These are phyloP conservation scores for Coptotermes formosanus DNA, from an alignment of 1,140 invertebrate species.

Conservation along the genomic window DNA sequence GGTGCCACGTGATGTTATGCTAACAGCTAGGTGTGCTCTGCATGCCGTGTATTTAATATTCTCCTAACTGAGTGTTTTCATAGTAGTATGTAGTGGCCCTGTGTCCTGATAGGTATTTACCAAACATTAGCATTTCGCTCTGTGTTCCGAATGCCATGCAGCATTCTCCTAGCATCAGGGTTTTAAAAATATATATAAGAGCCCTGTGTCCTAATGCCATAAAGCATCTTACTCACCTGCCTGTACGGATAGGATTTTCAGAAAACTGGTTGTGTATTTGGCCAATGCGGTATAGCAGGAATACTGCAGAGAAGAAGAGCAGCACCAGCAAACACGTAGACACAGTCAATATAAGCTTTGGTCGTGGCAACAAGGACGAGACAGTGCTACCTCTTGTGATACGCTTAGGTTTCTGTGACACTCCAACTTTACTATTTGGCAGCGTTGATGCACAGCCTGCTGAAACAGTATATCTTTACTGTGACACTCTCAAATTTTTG, in stretches of 20 bases:
- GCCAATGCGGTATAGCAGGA: slow-evolving; percentile 50
- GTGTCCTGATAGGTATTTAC: too few species aligned
- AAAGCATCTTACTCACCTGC: slow-evolving; percentile 1
- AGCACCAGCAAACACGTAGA: slow-evolving; percentile 49
- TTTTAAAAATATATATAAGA: too few species aligned
- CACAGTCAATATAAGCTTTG: slow-evolving; percentile 45
- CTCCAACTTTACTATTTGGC: neutral
- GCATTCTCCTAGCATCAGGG: too few species aligned
- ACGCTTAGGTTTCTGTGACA: neutral
- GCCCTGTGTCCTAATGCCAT: too few species aligned
- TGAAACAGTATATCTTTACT: neutral
- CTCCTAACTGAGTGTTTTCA: too few species aligned
- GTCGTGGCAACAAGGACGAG: slow-evolving; percentile 29
- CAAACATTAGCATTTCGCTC: too few species aligned
- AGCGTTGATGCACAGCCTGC: slow-evolving; percentile 30
- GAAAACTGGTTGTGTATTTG: slow-evolving; percentile 48
- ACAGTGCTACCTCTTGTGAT: neutral
- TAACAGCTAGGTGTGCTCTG: too few species aligned
- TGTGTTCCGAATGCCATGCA: too few species aligned
- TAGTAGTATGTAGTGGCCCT: too few species aligned
- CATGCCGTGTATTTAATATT: too few species aligned
- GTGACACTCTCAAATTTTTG: too few species aligned
- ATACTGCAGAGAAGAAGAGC: slow-evolving; percentile 49
- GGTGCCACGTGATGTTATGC: too few species aligned
- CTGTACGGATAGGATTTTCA: neutral